A percentile compares a stretch with the other conserved stretches of the same genome.
These are phyloP conservation scores for Masticophis lateralis DNA, from an alignment of 2,797 vertebrate species.

Conservation along the genomic window DNA sequence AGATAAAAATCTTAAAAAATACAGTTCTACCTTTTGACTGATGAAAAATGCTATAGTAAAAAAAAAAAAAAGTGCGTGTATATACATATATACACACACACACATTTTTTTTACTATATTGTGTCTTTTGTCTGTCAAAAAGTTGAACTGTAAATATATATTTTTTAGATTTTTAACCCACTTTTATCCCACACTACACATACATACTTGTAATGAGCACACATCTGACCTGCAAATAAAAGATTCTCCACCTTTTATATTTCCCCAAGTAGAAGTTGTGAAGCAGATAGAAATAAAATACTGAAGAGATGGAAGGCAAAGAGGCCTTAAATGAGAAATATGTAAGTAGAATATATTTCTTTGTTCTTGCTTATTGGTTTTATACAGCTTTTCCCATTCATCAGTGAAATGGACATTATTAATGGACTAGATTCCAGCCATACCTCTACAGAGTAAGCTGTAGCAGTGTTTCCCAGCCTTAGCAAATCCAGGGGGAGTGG, in stretches of 20 bases:
- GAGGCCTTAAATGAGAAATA: not conserved
- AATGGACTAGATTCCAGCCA: not conserved
- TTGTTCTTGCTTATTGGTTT: not conserved
- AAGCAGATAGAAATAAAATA: not conserved
- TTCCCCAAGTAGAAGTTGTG: not conserved
- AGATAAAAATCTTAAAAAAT: not conserved
- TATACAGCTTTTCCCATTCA: not conserved
- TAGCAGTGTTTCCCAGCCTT: not conserved
- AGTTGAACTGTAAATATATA: too few relatives aligned
- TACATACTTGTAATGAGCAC: not conserved
- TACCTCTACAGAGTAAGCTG: not conserved
- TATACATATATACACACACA: too few relatives aligned
- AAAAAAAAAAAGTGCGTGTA: too few relatives aligned
- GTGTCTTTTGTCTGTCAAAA: too few relatives aligned
- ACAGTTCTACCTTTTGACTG: not conserved
- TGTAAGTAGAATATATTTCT: not conserved
- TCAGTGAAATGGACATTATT: not conserved
- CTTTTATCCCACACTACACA: too few relatives aligned
- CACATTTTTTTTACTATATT: too few relatives aligned
- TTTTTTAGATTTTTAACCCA: too few relatives aligned
- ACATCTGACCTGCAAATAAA: not conserved
- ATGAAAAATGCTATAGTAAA: not conserved
- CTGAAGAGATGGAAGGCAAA: not conserved
- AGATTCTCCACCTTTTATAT: not conserved
- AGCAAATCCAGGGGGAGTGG: not conserved